Evolutionary conservation across 2,113 vertebrate genomes (phyloP).

Genomic region (Oophaga pumilio): DNA sequence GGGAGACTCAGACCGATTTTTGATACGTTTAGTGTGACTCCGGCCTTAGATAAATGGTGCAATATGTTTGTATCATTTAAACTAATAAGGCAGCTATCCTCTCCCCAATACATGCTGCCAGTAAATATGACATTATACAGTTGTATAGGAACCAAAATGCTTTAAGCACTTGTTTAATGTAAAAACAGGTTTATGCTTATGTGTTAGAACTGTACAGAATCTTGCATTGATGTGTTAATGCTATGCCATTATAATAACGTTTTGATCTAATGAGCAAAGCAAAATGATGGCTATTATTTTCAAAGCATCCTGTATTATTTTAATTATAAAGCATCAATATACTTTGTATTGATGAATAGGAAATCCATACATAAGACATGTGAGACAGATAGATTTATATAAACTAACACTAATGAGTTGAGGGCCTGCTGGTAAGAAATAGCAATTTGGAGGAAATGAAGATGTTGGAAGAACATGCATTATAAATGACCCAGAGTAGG

Average conservation of each 20-base stretch:
- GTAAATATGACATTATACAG: too few species aligned
- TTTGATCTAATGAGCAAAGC: background rate
- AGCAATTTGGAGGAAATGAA: conserved; percentile 23
- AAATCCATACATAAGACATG: conserved; percentile 21
- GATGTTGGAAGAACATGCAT: conserved; percentile 1
- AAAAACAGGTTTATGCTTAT: background rate
- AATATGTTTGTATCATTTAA: too few species aligned
- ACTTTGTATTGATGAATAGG: conserved; percentile 13
- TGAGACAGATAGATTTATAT: conserved; percentile 25
- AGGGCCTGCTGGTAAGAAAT: conserved; percentile 17
- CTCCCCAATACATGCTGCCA: too few species aligned
- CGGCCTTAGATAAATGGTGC: too few species aligned
- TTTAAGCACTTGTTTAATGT: too few species aligned
- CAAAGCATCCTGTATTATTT: conserved; percentile 4
- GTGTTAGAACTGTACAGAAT: background rate
- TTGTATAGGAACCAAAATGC: too few species aligned
- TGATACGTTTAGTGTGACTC: too few species aligned
- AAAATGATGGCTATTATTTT: background rate
- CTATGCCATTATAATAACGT: background rate
- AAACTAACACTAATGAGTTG: conserved; percentile 34
- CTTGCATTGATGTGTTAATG: background rate
- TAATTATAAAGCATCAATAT: conserved; percentile 28
- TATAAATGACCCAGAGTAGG: conserved; percentile 1
- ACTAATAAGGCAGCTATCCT: too few species aligned
- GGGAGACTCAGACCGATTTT: too few species aligned